Base-by-base conservation (phyloP, 2,888 invertebrate species). In the Gortyna flavago region DNA sequence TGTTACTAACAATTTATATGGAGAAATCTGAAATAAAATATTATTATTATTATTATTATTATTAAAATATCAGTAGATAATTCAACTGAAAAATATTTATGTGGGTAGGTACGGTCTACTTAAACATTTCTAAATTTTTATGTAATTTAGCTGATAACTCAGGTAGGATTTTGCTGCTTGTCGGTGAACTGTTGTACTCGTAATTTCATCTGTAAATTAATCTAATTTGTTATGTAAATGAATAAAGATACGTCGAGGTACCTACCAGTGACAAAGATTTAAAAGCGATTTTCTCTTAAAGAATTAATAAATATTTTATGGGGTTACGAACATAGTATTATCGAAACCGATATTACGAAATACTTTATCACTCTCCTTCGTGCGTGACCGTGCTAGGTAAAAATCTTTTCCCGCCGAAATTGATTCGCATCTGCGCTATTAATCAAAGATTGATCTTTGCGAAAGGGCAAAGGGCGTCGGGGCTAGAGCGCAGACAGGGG, bases 401-500 rank as follows among this genome's bases (percentile, higher is more conserved):
- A 68, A 65, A 57, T 32, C 13, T 70, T 54, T 87, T 84, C 76
- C 80, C 81, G 82, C 84, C 79, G n/a, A 85, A 82, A 80, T 51
- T 35, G 61, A 25, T 67, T 48, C 82, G 54, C 44, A 21, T 84
- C 87, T 89, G 76, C 64, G 18, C 32, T 66, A 78, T 79, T 67
- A 72, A 78, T 75, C 81, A 81, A 72, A 68, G 38, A 57, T 76
- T 90, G 84, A 18, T 94, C 93, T 93, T 62, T 93, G 93, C 1
- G 77, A 83, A 91, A 93, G 93, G 93, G 93, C 93, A 90, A 89
- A 93, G 93, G 91, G 93, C 86, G 87, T 71, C 81, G 79, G 77
- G 86, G 83, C 86, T 81, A 86, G 90, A 89, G 89, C 89, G 88
- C 90, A 92, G 91, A 91, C 92, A 87, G 88, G 89, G 87, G 89